phyloP scores from a whole-genome alignment of 1,140 invertebrate genomes.

The Bathynomus jamesi region DNA sequence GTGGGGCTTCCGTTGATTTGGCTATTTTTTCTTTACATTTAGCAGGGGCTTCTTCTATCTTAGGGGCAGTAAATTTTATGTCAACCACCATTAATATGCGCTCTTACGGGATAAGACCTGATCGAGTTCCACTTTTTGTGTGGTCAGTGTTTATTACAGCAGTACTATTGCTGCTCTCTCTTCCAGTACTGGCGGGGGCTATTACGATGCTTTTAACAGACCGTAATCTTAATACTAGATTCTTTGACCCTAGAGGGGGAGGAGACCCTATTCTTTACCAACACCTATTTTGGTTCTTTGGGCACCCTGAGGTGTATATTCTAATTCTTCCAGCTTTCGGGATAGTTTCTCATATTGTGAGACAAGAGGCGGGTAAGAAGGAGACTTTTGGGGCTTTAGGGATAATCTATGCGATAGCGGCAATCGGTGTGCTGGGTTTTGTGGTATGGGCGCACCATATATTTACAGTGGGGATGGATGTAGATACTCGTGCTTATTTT shows the following conservation, averaged over 20 bases:
- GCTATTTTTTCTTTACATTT: not conserved
- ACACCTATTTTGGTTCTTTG: slow-evolving; percentile 73
- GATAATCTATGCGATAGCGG: no score
- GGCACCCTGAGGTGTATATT: slow-evolving; percentile 69
- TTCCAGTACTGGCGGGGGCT: slow-evolving; percentile 62
- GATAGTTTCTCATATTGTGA: slow-evolving; percentile 57
- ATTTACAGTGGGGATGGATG: slow-evolving; percentile 64
- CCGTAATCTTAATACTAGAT: slow-evolving; percentile 48
- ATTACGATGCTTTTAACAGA: slow-evolving; percentile 60
- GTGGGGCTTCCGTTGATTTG: not conserved
- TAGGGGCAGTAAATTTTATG: not conserved
- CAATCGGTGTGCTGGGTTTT: slow-evolving; percentile 55
- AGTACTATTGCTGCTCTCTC: slow-evolving; percentile 54
- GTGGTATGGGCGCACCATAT: slow-evolving; percentile 63
- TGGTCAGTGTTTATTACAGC: slow-evolving; percentile 62
- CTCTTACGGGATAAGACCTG: not conserved
- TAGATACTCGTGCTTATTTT: slow-evolving; percentile 64
- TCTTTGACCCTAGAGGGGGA: slow-evolving; percentile 47
- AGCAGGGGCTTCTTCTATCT: not conserved
- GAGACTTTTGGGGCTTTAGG: slow-evolving; percentile 52
- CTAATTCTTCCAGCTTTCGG: slow-evolving; percentile 54
- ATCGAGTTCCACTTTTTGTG: slow-evolving; percentile 41
- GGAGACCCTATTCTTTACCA: slow-evolving; percentile 55
- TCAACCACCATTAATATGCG: not conserved
- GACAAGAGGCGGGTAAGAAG: slow-evolving; percentile 52